Percentiles rank a stretch among this genome's conserved stretches.
Evolutionary conservation across 2,888 invertebrate species (phyloP).

Genomic region (Calameuta idolon): DNA sequence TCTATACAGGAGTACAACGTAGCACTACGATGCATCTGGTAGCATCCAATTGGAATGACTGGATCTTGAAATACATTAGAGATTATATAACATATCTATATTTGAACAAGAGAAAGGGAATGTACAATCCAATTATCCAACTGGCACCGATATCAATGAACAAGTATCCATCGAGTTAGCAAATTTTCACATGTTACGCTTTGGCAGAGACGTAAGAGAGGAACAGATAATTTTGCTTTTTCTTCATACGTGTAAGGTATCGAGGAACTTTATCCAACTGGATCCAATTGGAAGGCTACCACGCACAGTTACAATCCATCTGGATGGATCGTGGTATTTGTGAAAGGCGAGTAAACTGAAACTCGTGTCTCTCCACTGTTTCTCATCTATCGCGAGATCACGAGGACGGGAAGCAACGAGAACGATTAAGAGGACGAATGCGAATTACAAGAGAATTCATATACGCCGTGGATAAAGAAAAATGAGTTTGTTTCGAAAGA

Average conservation of each 20-base stretch:
- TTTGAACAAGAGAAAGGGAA: background rate
- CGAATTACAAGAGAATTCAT: background rate
- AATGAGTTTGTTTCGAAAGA: background rate
- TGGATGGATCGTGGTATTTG: background rate
- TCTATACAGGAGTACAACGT: constrained; percentile 34
- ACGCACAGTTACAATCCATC: background rate
- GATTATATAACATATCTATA: background rate
- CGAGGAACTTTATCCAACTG: background rate
- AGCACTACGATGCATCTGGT: constrained; percentile 17
- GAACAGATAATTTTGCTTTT: background rate
- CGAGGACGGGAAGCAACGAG: background rate
- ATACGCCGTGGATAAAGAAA: background rate
- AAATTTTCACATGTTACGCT: background rate
- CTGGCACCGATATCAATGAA: background rate
- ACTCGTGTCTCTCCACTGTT: background rate
- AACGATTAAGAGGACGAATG: background rate
- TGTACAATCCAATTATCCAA: background rate
- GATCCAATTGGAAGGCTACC: background rate
- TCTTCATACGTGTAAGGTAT: background rate
- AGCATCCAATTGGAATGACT: constrained; percentile 8
- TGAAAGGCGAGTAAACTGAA: background rate
- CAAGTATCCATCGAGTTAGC: background rate
- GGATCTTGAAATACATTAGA: background rate
- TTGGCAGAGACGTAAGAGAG: background rate
- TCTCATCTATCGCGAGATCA: background rate